Evolutionary conservation across 2,888 invertebrate species (phyloP).

Genomic region (Dicranocentrus wangi): DNA sequence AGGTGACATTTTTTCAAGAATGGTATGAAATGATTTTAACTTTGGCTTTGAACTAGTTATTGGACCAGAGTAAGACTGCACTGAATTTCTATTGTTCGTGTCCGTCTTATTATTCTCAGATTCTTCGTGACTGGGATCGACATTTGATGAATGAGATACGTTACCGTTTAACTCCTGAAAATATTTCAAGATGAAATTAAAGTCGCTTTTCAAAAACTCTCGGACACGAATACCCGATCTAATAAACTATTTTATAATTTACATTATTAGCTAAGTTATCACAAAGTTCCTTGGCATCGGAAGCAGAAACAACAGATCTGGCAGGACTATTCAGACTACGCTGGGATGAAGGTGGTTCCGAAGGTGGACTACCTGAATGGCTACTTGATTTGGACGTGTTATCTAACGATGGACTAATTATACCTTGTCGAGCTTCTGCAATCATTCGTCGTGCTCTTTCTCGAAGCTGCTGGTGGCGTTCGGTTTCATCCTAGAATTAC

Average conservation of each 20-base stretch:
- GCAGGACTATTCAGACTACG: slow-evolving; percentile 70
- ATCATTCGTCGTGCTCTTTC: slow-evolving; percentile 92
- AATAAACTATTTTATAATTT: neutral
- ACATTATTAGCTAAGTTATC: slow-evolving; percentile 69
- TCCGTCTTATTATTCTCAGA: slow-evolving; percentile 39
- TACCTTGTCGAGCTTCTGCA: slow-evolving; percentile 85
- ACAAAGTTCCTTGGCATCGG: slow-evolving; percentile 69
- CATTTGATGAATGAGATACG: slow-evolving; percentile 72
- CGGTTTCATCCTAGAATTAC: slow-evolving; percentile 85
- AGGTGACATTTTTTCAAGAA: slow-evolving; percentile 75
- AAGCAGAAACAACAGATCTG: slow-evolving; percentile 51
- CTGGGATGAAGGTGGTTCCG: slow-evolving; percentile 67
- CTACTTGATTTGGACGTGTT: slow-evolving; percentile 71
- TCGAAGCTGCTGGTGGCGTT: slow-evolving; percentile 87
- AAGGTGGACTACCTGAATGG: slow-evolving; percentile 70
- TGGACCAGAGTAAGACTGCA: slow-evolving; percentile 57
- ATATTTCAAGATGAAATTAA: neutral
- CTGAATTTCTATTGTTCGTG: slow-evolving; percentile 65
- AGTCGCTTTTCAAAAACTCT: slow-evolving; percentile 2
- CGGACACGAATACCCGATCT: neutral
- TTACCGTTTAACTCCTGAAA: slow-evolving; percentile 77
- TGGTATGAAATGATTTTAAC: slow-evolving; percentile 80
- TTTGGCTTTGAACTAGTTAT: slow-evolving; percentile 67
- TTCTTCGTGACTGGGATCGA: slow-evolving; percentile 58
- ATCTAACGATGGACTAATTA: slow-evolving; percentile 74